Conservation (phyloP, 2,113 vertebrate species). For the Nycticryphes semicollaris region DNA sequence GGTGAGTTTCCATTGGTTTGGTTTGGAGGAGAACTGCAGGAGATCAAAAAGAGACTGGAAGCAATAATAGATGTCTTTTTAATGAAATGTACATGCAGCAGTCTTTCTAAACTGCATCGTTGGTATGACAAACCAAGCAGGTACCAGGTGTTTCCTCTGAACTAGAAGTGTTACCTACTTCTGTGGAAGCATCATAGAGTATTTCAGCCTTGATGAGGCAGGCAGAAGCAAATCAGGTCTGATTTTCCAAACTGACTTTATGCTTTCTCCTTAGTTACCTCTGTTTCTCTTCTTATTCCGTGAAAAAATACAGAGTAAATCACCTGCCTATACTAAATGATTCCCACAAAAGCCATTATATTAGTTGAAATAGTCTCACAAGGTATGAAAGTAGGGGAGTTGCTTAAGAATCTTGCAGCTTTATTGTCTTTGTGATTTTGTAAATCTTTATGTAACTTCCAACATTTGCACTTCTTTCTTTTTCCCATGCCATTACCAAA, state of each 20-base stretch:
- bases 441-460: background rate
- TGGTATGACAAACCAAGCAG: background rate
- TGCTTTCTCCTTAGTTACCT: background rate
- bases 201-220: background rate
- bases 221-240: background rate
- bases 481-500: background rate
- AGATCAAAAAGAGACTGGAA: background rate
- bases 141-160: background rate
- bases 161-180: background rate
- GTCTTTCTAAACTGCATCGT: background rate
- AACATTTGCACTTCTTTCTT: background rate
- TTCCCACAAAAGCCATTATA: background rate
- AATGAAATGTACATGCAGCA: background rate
- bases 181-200: background rate
- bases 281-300: background rate
- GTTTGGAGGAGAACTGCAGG: background rate
- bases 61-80: background rate
- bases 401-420: background rate
- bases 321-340: background rate
- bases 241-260: background rate
- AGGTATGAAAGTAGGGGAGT: background rate
- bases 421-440: background rate
- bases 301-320: background rate
- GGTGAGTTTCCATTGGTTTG: background rate
- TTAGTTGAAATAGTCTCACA: background rate